These are phyloP conservation scores for Caenorhabditis sp. DNA, from an alignment of 2,888 invertebrate genomes.

Conservation along the genomic window DNA sequence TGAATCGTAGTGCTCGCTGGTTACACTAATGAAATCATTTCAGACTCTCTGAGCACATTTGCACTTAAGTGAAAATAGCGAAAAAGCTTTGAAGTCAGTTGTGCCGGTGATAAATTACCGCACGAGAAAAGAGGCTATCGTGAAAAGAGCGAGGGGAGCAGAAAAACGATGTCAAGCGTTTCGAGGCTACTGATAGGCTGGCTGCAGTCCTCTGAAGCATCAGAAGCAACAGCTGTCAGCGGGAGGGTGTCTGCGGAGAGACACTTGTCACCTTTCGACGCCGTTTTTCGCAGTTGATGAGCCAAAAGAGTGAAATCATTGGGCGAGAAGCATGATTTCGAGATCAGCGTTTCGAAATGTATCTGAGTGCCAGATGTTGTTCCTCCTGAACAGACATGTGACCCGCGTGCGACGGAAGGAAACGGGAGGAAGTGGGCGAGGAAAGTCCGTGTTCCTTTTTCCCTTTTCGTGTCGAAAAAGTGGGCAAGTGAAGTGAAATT, in stretches of 20 bases:
- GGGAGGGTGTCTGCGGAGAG: slow-evolving; percentile 22
- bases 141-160: not conserved
- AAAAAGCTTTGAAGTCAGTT: no score
- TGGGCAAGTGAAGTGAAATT: no score
- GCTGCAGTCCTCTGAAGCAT: no score
- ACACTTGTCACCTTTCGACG: slow-evolving; percentile 17
- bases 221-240: slow-evolving; percentile 33
- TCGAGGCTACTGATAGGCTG: slow-evolving; percentile 5
- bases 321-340: no score
- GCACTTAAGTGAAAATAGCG: no score
- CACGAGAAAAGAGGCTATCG: not conserved
- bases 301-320: not conserved
- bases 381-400: slow-evolving; percentile 5
- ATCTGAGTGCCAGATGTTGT: no score
- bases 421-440: not conserved
- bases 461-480: no score
- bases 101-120: slow-evolving; percentile 9
- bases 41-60: no score
- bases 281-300: not conserved
- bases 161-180: slow-evolving; percentile 17
- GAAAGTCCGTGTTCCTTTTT: no score
- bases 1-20: no score
- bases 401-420: not conserved
- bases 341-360: no score
- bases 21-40: no score